Base-by-base conservation (phyloP, 1,140 invertebrate genomes). In the Notospermus geniculatus region DNA sequence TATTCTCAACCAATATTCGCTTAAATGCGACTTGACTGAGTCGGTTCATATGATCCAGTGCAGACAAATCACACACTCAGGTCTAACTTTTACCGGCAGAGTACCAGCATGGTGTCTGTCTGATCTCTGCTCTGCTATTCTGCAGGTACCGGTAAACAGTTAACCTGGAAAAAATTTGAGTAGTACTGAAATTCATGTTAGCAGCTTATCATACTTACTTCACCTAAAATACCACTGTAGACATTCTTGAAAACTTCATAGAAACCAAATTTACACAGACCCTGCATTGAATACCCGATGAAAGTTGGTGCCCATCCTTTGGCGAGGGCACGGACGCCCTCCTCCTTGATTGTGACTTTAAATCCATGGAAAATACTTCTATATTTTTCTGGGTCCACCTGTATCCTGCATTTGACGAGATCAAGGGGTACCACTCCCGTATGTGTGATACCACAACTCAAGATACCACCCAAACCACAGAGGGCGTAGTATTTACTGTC, bases 301-400 rank as follows among this genome's bases (percentile, higher is more conserved):
- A 93, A 90, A 32, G 97, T 99, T 54, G 97, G 97, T 1, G 97
- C 96, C 97, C 97, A 99, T 69, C 97, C 97, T 83, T 90, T 93
- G 22, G 85, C 92, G 52, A 99, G 84, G 57, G 93, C 95, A 59
- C 87, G 84, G 1, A 88, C 70, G 65, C 97, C 97, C 82, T 95
- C 95, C 84, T 99, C 97, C 27, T 65, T 65, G 7, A 83, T 23
- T 9, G 80, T 77, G 2, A 83, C 67, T 63, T 65, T 74, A 62
- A 82, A 82, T n/a, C 81, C 81, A 62, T 76, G 71, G 28, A 77
- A 23, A 53, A 82, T 74, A 54, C 55, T 70, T 45, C 68, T 69
- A 61, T 80, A 82, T 64, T 82, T 82, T 17, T 63, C 72, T 54
- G 74, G 65, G 65, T 80, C 70, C 57, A 98, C 95, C 86, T 99